Evolutionary conservation across 2,888 invertebrate genomes (phyloP), one percentile per base, ranked within the genome.

Genomic region (Thereva unica): DNA sequence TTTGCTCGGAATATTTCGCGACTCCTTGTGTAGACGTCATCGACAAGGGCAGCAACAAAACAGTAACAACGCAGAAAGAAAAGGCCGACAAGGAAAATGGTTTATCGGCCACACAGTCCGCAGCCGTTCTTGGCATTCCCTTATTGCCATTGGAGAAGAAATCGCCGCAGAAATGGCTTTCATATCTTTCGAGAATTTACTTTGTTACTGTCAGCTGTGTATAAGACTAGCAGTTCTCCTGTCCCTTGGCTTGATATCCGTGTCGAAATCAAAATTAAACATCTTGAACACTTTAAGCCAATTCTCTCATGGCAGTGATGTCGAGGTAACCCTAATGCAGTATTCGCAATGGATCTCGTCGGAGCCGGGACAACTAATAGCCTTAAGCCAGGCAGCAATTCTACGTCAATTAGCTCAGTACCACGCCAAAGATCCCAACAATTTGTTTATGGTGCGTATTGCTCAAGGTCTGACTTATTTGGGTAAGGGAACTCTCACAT

Each of bases 101-200:
- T 79, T 82, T 94, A 67, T 93, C 93, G 59, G 87, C 91, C 0
- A 92, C 95, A 75, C 98, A 98, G 80, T 93, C 97, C 4, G 91
- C 99, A 63, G 99, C 99, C 42, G 97, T 97, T 2, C 84, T 99
- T 54, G 99, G 99, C 9, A 97, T 99, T 70, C 97, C 9, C 85
- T 99, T 68, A 97, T 99, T 75, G 92, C 97, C 52, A 95, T 99
- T 90, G 98, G 97, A 5, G 99, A 99, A 83, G 99, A 99, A 78
- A 96, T 99, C 74, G 99, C 99, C 45, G 90, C 94, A 2, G 98
- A 97, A 82, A 99, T 98, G 98, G 95, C 95, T 70, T 97, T 92
- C 75, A 87, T 97, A 75, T 92, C 95, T 57, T 97, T 98, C 77
- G 97, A 97, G 47, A 96, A 98, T 82, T 83, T 79, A 84, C 85